Evolutionary conservation across 2,797 vertebrate genomes (phyloP), one percentile per base, ranked within the genome.

Genomic region (Pachyuromys duprasi): DNA sequence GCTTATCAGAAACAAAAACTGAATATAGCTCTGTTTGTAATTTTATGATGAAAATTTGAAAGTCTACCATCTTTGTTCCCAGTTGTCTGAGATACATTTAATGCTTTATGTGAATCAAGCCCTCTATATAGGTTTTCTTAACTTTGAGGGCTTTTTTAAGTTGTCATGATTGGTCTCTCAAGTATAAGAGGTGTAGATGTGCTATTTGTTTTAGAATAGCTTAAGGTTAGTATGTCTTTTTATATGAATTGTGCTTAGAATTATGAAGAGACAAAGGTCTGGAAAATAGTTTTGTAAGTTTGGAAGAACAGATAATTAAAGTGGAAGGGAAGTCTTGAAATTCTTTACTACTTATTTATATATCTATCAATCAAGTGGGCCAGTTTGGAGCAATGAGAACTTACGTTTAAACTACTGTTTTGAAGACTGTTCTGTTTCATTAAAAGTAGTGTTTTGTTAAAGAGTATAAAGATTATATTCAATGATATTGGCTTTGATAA

Each of bases 231-330:
- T 62, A 39, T 88, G 28, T 65, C 78, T 94, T 95, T 33, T 89
- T 28, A 24, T 70, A 4, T 49, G 33, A 49, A 39, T 65, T 90
- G 12, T 81, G 31, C 9, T 95, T 89, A 86, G 49, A 36, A 72
- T 94, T 95, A 74, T 86, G 45, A 86, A 80, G 33, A 42, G 88
- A 70, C 62, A 90, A 53, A 94, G 2, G 5, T 86, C 90, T 24
- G 92, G 72, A 95, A 90, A 79, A n/a, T 24, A 79, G 55, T 57
- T 55, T 79, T n/a, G 11, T 86, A 49, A 63, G 39, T 95, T 90
- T 95, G 81, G 31, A 95, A n/a, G 42, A 39, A 81, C 79, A 81
- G 33, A 55, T 94, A 94, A 75, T 94, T 89, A 94, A 92, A 95
- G 76, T 88, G 26, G 33, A 81, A 82, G 17, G 76, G 69, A 93